These are phyloP conservation scores for Oryzias sinensis DNA, from an alignment of 2,797 vertebrate genomes.

Conservation along the genomic window DNA sequence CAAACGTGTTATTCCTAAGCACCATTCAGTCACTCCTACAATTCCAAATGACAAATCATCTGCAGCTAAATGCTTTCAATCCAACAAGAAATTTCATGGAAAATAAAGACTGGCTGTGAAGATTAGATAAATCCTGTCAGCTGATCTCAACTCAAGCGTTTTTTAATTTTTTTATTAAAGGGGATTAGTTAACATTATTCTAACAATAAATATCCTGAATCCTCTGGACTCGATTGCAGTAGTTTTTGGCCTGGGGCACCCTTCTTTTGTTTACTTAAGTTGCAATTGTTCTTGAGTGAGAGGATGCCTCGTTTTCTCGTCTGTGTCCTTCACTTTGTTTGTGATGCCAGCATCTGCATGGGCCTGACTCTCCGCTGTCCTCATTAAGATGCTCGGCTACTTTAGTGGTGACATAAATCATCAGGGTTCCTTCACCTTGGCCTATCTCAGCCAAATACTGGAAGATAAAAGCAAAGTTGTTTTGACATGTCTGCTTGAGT, in stretches of 20 bases:
- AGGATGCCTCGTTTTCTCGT: slow-evolving; percentile 1
- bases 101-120: too few relatives aligned
- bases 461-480: slow-evolving; percentile 18
- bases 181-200: too few relatives aligned
- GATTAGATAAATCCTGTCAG: not conserved
- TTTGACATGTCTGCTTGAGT: slow-evolving; percentile 8
- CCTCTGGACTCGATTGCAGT: too few relatives aligned
- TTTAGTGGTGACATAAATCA: slow-evolving; percentile 36
- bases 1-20: not conserved
- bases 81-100: not conserved
- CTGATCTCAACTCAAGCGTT: too few relatives aligned
- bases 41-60: not conserved
- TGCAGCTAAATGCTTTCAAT: not conserved
- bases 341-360: slow-evolving; percentile 19
- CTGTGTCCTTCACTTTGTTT: slow-evolving; percentile 22
- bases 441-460: slow-evolving; percentile 13
- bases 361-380: slow-evolving; percentile 37
- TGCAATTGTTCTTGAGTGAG: too few relatives aligned
- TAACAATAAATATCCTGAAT: too few relatives aligned
- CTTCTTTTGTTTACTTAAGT: too few relatives aligned
- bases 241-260: too few relatives aligned
- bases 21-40: not conserved
- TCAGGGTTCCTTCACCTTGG: slow-evolving; percentile 14
- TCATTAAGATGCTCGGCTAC: slow-evolving; percentile 41
- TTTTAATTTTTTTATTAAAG: too few relatives aligned